Conservation (phyloP, 2,888 invertebrate genomes). For the Amiota mariae region DNA sequence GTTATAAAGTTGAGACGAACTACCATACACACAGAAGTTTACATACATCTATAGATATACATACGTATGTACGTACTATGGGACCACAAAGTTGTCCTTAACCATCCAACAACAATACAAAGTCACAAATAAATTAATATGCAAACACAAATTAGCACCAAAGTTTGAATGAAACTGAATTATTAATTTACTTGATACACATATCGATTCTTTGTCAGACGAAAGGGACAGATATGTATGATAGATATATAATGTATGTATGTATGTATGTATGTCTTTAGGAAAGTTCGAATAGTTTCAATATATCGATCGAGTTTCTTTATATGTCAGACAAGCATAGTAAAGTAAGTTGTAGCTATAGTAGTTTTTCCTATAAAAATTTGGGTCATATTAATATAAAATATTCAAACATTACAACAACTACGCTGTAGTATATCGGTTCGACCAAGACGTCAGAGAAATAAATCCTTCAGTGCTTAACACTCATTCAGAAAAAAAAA, state of each 20-base stretch:
- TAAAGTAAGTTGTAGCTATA: neutral
- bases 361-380: neutral
- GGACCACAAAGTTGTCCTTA: neutral
- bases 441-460: too few species aligned
- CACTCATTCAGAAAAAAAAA: too few species aligned
- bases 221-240: neutral
- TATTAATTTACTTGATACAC: neutral
- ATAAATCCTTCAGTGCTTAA: too few species aligned
- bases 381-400: too few species aligned
- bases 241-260: too few species aligned
- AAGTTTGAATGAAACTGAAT: constrained; percentile 1
- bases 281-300: neutral
- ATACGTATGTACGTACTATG: neutral
- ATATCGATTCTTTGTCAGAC: neutral
- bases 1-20: neutral
- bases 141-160: constrained; percentile 23
- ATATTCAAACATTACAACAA: too few species aligned
- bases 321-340: neutral
- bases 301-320: neutral
- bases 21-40: too few species aligned
- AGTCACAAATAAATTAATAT: constrained; percentile 6
- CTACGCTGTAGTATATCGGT: too few species aligned
- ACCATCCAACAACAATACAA: neutral
- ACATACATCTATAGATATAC: neutral
- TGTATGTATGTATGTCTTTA: too few species aligned